Base-by-base conservation (phyloP, 2,888 invertebrate species). In the Glaucopsyche alexis region DNA sequence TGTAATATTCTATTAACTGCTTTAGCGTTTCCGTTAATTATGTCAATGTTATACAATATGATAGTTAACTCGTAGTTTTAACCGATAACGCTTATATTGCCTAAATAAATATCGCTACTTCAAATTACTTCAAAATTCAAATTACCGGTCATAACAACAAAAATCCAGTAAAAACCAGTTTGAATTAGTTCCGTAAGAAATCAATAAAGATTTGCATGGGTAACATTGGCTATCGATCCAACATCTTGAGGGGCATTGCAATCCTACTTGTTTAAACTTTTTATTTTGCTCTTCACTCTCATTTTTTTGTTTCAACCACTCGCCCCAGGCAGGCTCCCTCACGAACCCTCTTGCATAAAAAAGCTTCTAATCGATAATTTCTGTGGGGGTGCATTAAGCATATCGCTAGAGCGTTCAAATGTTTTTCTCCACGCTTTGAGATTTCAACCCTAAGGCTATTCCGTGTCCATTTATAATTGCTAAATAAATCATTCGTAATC, bases 301-400 rank as follows among this genome's bases (percentile, higher is more conserved):
- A 49, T 89, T 91, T 93, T 93, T 93, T 93, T 93, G 93, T 93
- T 93, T 93, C 93, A 91, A 87, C 91, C 89, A 87, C 88, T 87
- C 91, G 86, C 92, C 92, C 90, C 84, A 84, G 86, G 85, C 81
- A 38, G 80, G 81, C 81, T 86, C 86, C 92, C 92, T 93, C 89
- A 87, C 86, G 87, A 83, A 88, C 89, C 92, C 93, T 93, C 93
- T 93, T 93, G 93, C 93, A 93, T 93, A 93, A 93, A 93, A 93
- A 93, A 93, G 93, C 91, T 90, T 89, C 92, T 93, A 93, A 93
- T 93, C 93, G 93, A 93, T 93, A 93, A 93, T 93, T 93, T 93
- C 89, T 93, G 91, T 93, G 93, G 93, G 91, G 92, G 93, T 92
- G 93, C 93, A 93, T 93, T 93, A 93, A 91, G 92, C 92, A 93